Percentiles rank a stretch among this genome's conserved stretches.
Evolutionary conservation across 2,113 vertebrate species (phyloP).

Genomic region (Rhinopomastus cyanomelas): DNA sequence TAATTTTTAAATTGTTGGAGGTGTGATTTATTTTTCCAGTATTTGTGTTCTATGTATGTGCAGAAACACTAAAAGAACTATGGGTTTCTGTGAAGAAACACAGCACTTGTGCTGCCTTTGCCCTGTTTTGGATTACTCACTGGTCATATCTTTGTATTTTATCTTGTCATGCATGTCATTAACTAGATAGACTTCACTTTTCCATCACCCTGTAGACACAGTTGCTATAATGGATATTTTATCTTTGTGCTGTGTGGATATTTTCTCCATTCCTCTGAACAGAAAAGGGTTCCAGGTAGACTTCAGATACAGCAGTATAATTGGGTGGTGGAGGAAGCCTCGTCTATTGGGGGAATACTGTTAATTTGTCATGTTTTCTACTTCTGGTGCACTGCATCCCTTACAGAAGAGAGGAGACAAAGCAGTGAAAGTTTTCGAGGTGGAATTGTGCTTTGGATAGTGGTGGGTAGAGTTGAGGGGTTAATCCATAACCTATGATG

Average conservation of each 20-base stretch:
- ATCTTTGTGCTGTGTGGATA: fast-evolving
- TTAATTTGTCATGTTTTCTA: background rate
- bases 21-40: background rate
- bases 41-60: background rate
- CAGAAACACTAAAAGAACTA: background rate
- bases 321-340: background rate
- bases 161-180: background rate
- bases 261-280: background rate
- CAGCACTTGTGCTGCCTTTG: background rate
- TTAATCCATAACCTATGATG: background rate
- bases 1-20: background rate
- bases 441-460: background rate
- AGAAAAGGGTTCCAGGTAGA: background rate
- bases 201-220: background rate
- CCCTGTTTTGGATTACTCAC: background rate
- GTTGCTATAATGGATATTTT: background rate
- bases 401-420: background rate
- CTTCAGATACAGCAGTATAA: background rate
- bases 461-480: background rate
- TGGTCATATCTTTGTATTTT: background rate
- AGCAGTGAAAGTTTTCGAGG: background rate
- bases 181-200: background rate
- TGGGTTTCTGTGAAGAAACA: fast-evolving
- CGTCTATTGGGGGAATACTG: background rate
- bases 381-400: background rate